These are phyloP conservation scores for Rhopalosiphum padi DNA, from an alignment of 1,140 invertebrate species.

Conservation along the genomic window DNA sequence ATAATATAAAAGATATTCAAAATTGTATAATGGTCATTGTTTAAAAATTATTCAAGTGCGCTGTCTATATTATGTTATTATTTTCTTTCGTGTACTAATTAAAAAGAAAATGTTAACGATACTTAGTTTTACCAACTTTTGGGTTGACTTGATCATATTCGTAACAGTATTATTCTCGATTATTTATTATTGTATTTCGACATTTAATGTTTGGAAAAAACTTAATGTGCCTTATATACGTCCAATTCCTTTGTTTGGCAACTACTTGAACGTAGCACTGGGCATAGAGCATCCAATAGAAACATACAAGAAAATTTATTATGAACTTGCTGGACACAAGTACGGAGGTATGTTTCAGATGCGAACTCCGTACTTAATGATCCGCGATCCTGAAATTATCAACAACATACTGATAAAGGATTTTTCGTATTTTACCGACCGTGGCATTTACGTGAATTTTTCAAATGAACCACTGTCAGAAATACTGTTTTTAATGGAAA, in stretches of 20 bases:
- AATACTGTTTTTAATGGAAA: slow-evolving; percentile 66
- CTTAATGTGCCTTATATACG: background rate
- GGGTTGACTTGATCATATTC: background rate
- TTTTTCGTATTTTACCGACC: slow-evolving; percentile 65
- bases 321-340: slow-evolving; percentile 56
- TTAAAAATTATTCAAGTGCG: background rate
- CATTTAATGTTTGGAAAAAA: background rate
- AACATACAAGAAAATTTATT: slow-evolving; percentile 60
- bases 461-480: slow-evolving; percentile 65
- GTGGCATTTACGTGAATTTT: slow-evolving; percentile 60
- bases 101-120: background rate
- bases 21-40: background rate
- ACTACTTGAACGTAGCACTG: background rate
- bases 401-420: slow-evolving; percentile 65
- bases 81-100: background rate
- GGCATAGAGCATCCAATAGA: slow-evolving; percentile 3
- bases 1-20: background rate
- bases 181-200: background rate
- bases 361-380: slow-evolving; percentile 37
- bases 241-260: slow-evolving; percentile 2
- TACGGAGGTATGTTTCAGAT: slow-evolving; percentile 50
- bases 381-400: slow-evolving; percentile 14
- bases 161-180: background rate
- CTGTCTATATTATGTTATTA: background rate
- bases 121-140: background rate